Evolutionary conservation across 2,113 vertebrate species (phyloP).

Genomic region (Elgaria multicarinata): DNA sequence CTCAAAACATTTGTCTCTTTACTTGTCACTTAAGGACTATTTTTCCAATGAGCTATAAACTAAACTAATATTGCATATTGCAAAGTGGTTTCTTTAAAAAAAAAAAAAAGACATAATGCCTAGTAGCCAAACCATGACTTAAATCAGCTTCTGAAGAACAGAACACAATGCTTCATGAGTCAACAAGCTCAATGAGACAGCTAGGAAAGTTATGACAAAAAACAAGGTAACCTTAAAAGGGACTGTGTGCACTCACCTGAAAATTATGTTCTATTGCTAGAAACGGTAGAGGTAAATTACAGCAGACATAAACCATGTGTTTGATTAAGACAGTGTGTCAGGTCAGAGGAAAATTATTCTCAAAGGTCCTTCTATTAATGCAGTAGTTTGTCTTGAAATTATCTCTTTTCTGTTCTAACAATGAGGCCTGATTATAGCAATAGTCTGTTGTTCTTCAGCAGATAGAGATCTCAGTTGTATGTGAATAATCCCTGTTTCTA

Average conservation of each 20-base stretch:
- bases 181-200: neutral
- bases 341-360: neutral
- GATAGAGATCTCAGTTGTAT: neutral
- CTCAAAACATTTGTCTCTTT: neutral
- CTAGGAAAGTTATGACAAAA: neutral
- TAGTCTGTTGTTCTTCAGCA: neutral
- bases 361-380: neutral
- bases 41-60: neutral
- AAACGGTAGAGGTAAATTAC: neutral
- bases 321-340: neutral
- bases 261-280: neutral
- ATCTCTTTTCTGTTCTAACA: neutral
- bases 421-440: neutral
- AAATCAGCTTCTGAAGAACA: neutral
- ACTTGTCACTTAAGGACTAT: too few relatives aligned
- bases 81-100: neutral
- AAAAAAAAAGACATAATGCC: constrained; percentile 2
- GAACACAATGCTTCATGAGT: neutral
- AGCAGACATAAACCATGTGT: neutral
- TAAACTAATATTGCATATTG: neutral
- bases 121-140: constrained; percentile 11
- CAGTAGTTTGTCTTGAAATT: neutral
- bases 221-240: neutral
- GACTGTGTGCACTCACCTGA: neutral
- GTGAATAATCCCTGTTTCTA: neutral